These are phyloP conservation scores for Odontamblyopus rebecca DNA, from an alignment of 2,797 vertebrate genomes.

Conservation along the genomic window DNA sequence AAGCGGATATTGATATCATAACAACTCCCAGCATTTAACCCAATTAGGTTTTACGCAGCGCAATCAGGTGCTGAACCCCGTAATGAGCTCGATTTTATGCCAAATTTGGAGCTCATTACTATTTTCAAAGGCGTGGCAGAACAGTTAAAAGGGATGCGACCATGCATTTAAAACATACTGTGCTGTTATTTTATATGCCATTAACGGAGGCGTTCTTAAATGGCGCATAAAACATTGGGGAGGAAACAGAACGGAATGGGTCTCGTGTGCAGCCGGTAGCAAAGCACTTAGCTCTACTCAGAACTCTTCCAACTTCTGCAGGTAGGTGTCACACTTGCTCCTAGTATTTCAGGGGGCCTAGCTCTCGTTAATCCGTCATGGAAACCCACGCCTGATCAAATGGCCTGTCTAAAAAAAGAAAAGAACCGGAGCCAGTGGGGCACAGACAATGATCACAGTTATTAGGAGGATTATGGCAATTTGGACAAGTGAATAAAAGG, in stretches of 20 bases:
- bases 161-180: slow-evolving; percentile 76
- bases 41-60: slow-evolving; percentile 96
- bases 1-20: slow-evolving; percentile 75
- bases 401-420: slow-evolving; percentile 42
- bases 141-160: slow-evolving; percentile 75
- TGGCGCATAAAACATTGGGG: slow-evolving; percentile 66
- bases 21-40: slow-evolving; percentile 82
- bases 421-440: slow-evolving; percentile 53
- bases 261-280: slow-evolving; percentile 35
- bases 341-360: slow-evolving; percentile 78
- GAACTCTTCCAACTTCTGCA: slow-evolving; percentile 87
- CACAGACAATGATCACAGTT: slow-evolving; percentile 60
- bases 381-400: slow-evolving; percentile 64
- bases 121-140: slow-evolving; percentile 84
- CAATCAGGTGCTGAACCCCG: slow-evolving; percentile 93
- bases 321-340: slow-evolving; percentile 99
- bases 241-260: slow-evolving; percentile 39
- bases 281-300: slow-evolving; percentile 35
- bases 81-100: slow-evolving; percentile 99
- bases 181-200: slow-evolving; percentile 73
- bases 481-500: slow-evolving; percentile 38
- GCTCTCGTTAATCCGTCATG: slow-evolving; percentile 65
- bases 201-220: slow-evolving; percentile 73
- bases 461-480: slow-evolving; percentile 64
- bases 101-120: slow-evolving; percentile 94